Base-by-base conservation (phyloP, 2,888 invertebrate genomes). In the Temnothorax ravouxi region DNA sequence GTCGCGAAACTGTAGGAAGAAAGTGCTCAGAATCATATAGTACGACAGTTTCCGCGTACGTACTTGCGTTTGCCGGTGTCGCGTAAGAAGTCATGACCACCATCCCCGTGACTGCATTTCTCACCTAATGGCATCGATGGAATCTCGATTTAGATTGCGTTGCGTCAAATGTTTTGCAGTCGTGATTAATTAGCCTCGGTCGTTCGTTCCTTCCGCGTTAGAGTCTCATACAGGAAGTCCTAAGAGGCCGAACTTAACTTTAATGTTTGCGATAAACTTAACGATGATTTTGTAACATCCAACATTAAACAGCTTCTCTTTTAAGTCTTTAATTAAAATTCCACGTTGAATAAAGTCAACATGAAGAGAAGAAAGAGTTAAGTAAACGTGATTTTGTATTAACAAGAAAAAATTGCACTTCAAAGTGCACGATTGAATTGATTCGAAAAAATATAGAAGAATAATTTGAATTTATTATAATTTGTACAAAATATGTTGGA, bases 11-110 rank as follows among this genome's bases (percentile, higher is more conserved):
- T 69, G 15, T 21, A 29, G 54, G 29, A 86, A 87, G 88, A 91
- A 88, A 91, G 90, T 90, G 92, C 84, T 69, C 71, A 77, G 86
- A 79, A 91, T 90, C 89, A 87, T 84, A 86, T 74, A 87, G 83
- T 34, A 34, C 34, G 5, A 75, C 61, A 72, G 77, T 88, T 91
- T 88, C 87, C 88, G 86, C 80, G 66, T 81, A 61, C 67, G 74
- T 83, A 81, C 71, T 62, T n/a, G 52, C 52, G 11, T 62, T 11
- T 29, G 50, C 21, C 50, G 38, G 29, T 25, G n/a, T 52, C 72
- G 56, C 66, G 44, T 54, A 80, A 80, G 72, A 80, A 80, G 50
- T 21, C 79, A n/a, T 13, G 21, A 59, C 25, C 25, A 47, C 34
- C 47, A 34, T 41, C 21, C 11, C 6, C 56, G 56, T 9, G 47